Percentiles rank a stretch among this genome's conserved stretches.
Conservation (phyloP, 2,888 invertebrate genomes). For the Hirtodrosophila trivittata region DNA sequence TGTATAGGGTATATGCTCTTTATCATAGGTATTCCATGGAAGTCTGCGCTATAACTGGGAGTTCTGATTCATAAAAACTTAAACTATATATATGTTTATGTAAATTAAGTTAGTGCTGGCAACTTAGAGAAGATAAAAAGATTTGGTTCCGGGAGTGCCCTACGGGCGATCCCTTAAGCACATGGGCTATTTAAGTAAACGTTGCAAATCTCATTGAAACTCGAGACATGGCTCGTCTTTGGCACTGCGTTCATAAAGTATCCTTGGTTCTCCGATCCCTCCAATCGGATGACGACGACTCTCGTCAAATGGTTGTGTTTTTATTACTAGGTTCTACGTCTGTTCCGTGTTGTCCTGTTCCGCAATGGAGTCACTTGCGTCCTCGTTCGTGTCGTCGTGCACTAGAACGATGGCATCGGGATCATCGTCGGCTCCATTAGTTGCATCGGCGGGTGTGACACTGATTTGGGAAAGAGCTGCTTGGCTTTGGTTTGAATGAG, state of each 20-base stretch:
- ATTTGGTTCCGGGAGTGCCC: slow-evolving; percentile 11
- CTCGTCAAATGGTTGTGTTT: neutral
- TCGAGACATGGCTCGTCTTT: slow-evolving; percentile 76
- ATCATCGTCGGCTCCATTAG: slow-evolving; percentile 17
- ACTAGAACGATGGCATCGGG: slow-evolving; percentile 32
- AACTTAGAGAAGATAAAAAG: slow-evolving; percentile 18
- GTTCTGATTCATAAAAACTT: slow-evolving; percentile 39
- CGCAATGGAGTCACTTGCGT: neutral
- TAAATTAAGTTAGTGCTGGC: slow-evolving; percentile 57
- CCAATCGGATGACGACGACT: neutral
- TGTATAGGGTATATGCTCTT: too few relatives aligned
- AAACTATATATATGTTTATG: slow-evolving; percentile 27
- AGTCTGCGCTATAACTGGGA: slow-evolving; percentile 19
- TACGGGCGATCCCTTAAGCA: slow-evolving; percentile 65
- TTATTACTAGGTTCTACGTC: slow-evolving; percentile 23
- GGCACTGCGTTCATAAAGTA: slow-evolving; percentile 51
- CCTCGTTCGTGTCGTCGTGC: slow-evolving; percentile 35
- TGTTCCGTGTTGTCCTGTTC: slow-evolving; percentile 1
- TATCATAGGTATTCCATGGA: neutral
- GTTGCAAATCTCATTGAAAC: slow-evolving; percentile 73
- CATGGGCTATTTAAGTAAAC: slow-evolving; percentile 65
- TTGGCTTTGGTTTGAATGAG: neutral
- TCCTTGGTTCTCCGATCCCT: neutral
- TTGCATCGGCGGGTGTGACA: slow-evolving; percentile 5
- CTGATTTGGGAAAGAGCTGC: neutral